Percentiles rank a stretch among this genome's conserved stretches.
Conservation (phyloP, 1,140 invertebrate species). For the Varroa destructor region DNA sequence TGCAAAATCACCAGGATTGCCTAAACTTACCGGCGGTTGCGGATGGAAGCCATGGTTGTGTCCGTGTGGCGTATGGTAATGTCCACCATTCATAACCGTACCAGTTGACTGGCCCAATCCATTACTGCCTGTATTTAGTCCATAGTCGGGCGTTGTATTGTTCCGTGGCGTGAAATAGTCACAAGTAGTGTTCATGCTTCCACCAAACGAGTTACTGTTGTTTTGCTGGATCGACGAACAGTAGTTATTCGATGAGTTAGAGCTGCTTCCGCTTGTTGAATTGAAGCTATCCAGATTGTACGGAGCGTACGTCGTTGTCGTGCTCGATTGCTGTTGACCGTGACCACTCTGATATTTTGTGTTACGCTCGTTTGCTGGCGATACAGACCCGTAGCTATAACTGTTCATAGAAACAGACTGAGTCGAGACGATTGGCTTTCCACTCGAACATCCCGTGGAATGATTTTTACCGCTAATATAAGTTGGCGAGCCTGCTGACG, state of each 20-base stretch:
- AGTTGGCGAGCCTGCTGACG: conserved; percentile 22
- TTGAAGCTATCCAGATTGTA: conserved; percentile 14
- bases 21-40: background rate
- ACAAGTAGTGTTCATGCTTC: conserved; percentile 4
- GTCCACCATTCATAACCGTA: too few species aligned
- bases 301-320: conserved; percentile 1
- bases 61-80: too few species aligned
- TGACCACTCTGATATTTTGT: background rate
- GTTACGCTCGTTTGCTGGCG: conserved; percentile 8
- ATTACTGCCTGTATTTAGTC: background rate
- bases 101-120: too few species aligned
- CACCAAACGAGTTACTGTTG: background rate
- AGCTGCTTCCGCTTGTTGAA: background rate
- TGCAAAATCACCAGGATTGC: background rate
- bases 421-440: too few species aligned
- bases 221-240: conserved; percentile 8
- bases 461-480: background rate
- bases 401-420: conserved; percentile 4
- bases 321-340: conserved; percentile 5
- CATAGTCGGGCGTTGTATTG: conserved; percentile 11
- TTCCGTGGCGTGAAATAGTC: conserved; percentile 1
- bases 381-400: background rate
- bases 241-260: background rate
- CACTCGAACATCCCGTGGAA: too few species aligned
- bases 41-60: conserved; percentile 7